A percentile compares a stretch with the other conserved stretches of the same genome.
Evolutionary conservation across 2,113 vertebrate genomes (phyloP).

Genomic region (Seriola dumerili): DNA sequence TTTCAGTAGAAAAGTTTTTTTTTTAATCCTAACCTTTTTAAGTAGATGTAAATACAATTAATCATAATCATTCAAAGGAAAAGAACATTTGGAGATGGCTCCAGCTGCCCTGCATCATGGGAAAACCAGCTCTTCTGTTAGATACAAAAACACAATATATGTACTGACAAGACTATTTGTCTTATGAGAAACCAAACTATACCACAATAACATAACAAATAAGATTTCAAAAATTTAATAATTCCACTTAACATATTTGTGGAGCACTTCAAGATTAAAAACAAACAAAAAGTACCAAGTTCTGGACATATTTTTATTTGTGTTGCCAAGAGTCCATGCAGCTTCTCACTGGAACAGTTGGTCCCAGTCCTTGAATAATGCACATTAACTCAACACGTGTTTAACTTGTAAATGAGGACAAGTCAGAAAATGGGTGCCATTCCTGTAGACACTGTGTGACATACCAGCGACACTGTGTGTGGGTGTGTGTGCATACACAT

Average conservation of each 20-base stretch:
- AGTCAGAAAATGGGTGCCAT: constrained; percentile 35
- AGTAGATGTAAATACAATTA: too few species aligned
- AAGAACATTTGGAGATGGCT: too few species aligned
- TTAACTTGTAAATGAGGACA: constrained; percentile 39
- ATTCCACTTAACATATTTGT: background rate
- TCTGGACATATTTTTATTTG: background rate
- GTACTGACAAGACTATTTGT: background rate
- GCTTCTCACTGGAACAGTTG: constrained; percentile 1
- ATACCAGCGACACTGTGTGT: constrained; percentile 21
- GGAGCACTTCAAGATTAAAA: background rate
- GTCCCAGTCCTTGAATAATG: background rate
- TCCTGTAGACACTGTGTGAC: constrained; percentile 34
- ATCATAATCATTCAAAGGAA: too few species aligned
- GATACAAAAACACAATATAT: background rate
- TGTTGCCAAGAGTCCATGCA: background rate
- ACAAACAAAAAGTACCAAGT: background rate
- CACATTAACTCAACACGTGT: constrained; percentile 30
- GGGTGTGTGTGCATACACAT: constrained; percentile 33
- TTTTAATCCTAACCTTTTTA: too few species aligned
- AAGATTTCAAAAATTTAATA: background rate
- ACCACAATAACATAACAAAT: background rate
- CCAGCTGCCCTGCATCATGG: too few species aligned
- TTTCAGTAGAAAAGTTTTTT: too few species aligned
- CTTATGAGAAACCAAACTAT: background rate
- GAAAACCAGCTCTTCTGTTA: too few species aligned